Evolutionary conservation across 30 jellyfish, hydroid and myxozoan genomes (phyloP), one percentile per base, ranked within the genome.

Genomic region (Chironex yamaguchii): DNA sequence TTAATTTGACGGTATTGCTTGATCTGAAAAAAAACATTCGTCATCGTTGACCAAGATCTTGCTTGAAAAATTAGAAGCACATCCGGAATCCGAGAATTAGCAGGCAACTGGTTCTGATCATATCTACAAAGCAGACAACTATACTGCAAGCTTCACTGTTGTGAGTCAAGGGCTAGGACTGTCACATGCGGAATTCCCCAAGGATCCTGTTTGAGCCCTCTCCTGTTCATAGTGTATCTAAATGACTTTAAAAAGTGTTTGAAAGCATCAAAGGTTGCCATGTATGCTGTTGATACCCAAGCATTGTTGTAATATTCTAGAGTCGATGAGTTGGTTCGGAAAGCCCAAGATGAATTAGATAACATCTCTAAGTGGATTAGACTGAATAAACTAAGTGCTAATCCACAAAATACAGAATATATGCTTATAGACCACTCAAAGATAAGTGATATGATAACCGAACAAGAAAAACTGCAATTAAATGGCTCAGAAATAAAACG

Each of bases 121-220:
- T 79, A 79, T 69, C 34, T 79, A 35, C 29, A 22, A 27, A 79
- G 29, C 25, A 79, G 82, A 36, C 63, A 62, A 76, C 84, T 48
- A 69, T 79, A 28, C 51, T 34, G 82, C 82, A 26, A 81, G 31
- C 84, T 79, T 66, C 63, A 58, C 65, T n/a, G n/a, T n/a, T n/a
- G n/a, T n/a, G n/a, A n/a, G n/a, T n/a, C n/a, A n/a, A n/a, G 62
- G 85, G 14, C 68, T 29, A 4, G 36, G 64, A 29, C 28, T 33
- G 91, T 81, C n/a, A 82, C 76, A 28, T 36, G 85, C 42, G 91
- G 87, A 23, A 50, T 69, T 65, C 93, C 87, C 22, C 91, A 83
- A 54, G 93, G 88, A 31, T 67, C 81, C 20, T 30, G 62, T 54
- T 69, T 83, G 75, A 79, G 87, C 71, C 87, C 93, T 33, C 93